Evolutionary conservation across 2,113 vertebrate species (phyloP).

Genomic region (Epinephelus moara): DNA sequence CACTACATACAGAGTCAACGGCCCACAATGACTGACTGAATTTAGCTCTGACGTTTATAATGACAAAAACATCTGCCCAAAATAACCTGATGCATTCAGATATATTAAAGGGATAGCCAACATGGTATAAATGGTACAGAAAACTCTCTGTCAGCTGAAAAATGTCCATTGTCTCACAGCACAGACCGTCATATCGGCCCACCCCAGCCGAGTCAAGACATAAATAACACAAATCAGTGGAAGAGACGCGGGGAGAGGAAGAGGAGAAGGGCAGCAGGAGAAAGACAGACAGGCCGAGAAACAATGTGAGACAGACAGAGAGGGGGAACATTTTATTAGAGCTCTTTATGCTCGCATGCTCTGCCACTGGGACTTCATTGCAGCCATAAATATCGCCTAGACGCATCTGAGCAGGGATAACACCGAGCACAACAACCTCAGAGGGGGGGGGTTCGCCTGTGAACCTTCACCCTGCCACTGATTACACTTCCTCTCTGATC

Average conservation of each 20-base stretch:
- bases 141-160: neutral
- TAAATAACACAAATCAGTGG: slow-evolving; percentile 37
- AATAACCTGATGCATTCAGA: neutral
- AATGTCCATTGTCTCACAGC: neutral
- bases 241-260: neutral
- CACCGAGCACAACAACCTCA: slow-evolving; percentile 21
- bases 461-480: slow-evolving; percentile 40
- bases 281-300: slow-evolving; percentile 28
- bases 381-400: slow-evolving; percentile 49
- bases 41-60: neutral
- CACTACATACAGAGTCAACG: neutral
- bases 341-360: slow-evolving; percentile 41
- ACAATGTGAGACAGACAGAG: slow-evolving; percentile 18
- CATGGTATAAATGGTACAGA: neutral
- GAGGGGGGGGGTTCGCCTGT: neutral
- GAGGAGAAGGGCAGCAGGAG: slow-evolving; percentile 12
- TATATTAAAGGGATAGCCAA: accelerated
- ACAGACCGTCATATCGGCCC: neutral
- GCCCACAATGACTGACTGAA: neutral
- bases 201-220: neutral
- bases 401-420: slow-evolving; percentile 49
- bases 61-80: neutral
- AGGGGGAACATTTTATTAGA: slow-evolving; percentile 49
- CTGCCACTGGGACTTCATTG: slow-evolving; percentile 36
- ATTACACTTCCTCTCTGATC: neutral